phyloP scores from a whole-genome alignment of 2,888 invertebrate species.

The Cynaeus angustus region DNA sequence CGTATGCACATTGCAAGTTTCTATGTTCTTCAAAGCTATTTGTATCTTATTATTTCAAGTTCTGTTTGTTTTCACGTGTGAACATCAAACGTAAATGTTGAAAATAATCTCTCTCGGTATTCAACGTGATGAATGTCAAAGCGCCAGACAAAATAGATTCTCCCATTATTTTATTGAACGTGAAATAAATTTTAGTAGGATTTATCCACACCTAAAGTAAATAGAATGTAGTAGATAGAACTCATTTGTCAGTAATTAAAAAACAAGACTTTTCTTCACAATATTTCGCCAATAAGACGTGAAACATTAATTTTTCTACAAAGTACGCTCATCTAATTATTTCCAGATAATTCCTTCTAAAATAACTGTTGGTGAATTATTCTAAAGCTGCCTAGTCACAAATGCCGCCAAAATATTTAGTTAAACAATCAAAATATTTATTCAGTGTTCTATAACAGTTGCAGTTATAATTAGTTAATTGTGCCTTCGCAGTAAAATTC shows the following conservation, averaged over 20 bases:
- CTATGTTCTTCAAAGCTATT: neutral
- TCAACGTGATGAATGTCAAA: neutral
- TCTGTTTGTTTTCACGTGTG: neutral
- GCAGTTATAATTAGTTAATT: neutral
- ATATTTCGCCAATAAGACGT: too few species aligned
- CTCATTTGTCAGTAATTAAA: too few species aligned
- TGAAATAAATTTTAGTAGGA: neutral
- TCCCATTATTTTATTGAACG: neutral
- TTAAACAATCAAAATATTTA: too few species aligned
- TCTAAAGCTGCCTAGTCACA: too few species aligned
- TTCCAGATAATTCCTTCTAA: too few species aligned
- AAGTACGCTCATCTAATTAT: too few species aligned
- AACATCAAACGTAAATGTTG: neutral
- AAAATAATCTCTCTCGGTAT: slow-evolving; percentile 1
- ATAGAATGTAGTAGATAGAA: too few species aligned
- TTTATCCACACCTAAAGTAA: too few species aligned
- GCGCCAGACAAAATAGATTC: neutral
- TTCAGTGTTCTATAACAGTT: neutral
- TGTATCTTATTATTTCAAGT: slow-evolving; percentile 1
- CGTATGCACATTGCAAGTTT: neutral
- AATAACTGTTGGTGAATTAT: too few species aligned
- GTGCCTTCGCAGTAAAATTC: neutral
- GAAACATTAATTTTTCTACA: too few species aligned
- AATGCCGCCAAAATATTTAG: too few species aligned
- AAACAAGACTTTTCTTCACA: too few species aligned